phyloP scores from a whole-genome alignment of 23 tunicate species.

The Phallusia fumigata region DNA sequence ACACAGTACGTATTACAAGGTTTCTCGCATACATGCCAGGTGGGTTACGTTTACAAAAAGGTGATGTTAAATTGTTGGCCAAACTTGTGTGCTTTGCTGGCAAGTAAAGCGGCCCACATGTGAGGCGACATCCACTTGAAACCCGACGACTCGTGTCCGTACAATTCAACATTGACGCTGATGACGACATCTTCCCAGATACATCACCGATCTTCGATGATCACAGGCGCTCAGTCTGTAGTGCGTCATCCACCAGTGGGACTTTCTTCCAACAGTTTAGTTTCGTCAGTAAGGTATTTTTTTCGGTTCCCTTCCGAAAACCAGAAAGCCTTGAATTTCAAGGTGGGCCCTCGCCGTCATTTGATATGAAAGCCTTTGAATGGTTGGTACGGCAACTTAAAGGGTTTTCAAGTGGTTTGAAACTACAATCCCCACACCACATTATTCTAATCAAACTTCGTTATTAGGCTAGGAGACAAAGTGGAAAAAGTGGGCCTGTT shows the following conservation, averaged over 20 bases:
- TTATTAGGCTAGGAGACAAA: neutral
- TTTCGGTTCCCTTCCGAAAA: neutral
- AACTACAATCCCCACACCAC: neutral
- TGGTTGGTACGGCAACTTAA: too few species aligned
- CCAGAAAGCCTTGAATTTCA: too few species aligned
- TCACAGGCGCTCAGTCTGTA: neutral
- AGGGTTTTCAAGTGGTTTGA: neutral
- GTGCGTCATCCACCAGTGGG: neutral
- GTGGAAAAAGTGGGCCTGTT: conserved; percentile 6
- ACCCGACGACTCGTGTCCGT: conserved; percentile 5
- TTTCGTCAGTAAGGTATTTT: neutral
- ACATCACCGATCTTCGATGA: neutral
- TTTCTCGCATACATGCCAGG: too few species aligned
- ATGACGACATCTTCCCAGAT: conserved; percentile 9
- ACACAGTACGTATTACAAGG: too few species aligned
- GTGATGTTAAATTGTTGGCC: neutral
- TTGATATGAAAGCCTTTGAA: too few species aligned
- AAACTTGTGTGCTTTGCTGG: neutral
- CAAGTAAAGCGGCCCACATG: neutral
- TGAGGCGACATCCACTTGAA: neutral
- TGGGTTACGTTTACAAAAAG: conserved; percentile 1
- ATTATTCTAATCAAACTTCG: neutral
- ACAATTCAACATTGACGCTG: conserved; percentile 8
- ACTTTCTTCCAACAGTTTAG: neutral
- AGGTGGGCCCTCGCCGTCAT: too few species aligned